Evolutionary conservation across 2,797 vertebrate genomes (phyloP).

Genomic region (Martes flavigula): DNA sequence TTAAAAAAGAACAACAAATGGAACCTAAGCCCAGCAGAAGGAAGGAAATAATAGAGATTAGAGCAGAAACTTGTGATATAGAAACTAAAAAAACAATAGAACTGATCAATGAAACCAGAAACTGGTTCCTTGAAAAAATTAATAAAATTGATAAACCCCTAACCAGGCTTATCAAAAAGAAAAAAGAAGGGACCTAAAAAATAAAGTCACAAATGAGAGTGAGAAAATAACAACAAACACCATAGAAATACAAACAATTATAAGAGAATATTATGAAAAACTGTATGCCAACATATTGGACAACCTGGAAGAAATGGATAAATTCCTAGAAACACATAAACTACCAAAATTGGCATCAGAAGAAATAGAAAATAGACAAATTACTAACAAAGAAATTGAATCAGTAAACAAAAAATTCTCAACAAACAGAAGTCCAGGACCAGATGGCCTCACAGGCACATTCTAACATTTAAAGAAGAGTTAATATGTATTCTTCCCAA

Average conservation of each 20-base stretch:
- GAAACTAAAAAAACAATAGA: not conserved
- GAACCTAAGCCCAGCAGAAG: not conserved
- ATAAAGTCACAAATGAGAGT: not conserved
- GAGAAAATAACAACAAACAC: not conserved
- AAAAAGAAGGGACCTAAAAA: not conserved
- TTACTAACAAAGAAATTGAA: not conserved
- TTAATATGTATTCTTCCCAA: not conserved
- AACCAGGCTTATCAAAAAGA: not conserved
- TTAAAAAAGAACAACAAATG: not conserved
- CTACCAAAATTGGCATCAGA: not conserved
- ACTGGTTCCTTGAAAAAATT: not conserved
- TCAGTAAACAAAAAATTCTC: not conserved
- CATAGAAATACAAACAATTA: not conserved
- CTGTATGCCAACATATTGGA: not conserved
- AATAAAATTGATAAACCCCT: not conserved
- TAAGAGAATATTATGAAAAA: not conserved
- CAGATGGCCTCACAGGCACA: not conserved
- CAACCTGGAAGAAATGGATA: not conserved
- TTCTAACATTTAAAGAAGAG: not conserved
- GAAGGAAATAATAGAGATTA: not conserved
- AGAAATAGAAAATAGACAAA: not conserved
- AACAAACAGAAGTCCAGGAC: not conserved
- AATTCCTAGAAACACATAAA: not conserved
- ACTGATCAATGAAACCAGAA: not conserved
- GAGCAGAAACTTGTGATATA: not conserved